Conservation (phyloP, 1,140 invertebrate species). For the Cotesia chilonis region DNA sequence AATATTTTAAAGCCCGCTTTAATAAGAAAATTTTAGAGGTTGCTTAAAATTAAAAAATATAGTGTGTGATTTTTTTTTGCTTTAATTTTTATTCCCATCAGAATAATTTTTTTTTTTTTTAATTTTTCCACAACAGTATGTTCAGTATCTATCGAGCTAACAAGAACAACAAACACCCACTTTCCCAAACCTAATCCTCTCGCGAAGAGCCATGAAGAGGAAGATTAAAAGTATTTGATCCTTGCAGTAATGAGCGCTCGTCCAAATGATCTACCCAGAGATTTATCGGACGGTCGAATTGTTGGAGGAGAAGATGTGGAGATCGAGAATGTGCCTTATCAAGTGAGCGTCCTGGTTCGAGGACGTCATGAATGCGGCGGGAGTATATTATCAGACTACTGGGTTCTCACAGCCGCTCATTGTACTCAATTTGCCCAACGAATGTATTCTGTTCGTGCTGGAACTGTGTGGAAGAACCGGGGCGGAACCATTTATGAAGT, state of each 20-base stretch:
- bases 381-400: conserved; percentile 68
- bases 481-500: conserved; percentile 39
- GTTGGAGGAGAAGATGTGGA: conserved; percentile 70
- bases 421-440: conserved; percentile 55
- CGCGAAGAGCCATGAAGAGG: neutral
- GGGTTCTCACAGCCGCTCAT: conserved; percentile 73
- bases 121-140: no score
- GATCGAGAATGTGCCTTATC: conserved; percentile 71
- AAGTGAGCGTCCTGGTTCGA: conserved; percentile 66
- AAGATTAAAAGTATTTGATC: conserved; percentile 1
- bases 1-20: no score
- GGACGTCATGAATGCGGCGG: conserved; percentile 71
- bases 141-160: no score
- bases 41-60: no score
- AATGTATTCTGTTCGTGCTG: conserved; percentile 32
- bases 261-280: conserved; percentile 8
- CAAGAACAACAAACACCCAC: neutral
- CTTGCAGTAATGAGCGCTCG: neutral
- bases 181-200: neutral
- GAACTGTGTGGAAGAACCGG: conserved; percentile 1
- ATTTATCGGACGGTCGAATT: conserved; percentile 63
- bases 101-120: no score
- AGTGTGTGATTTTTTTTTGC: no score
- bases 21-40: no score
- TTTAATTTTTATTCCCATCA: no score